Conservation (phyloP, 1,140 invertebrate species). For the Apis cerana region DNA sequence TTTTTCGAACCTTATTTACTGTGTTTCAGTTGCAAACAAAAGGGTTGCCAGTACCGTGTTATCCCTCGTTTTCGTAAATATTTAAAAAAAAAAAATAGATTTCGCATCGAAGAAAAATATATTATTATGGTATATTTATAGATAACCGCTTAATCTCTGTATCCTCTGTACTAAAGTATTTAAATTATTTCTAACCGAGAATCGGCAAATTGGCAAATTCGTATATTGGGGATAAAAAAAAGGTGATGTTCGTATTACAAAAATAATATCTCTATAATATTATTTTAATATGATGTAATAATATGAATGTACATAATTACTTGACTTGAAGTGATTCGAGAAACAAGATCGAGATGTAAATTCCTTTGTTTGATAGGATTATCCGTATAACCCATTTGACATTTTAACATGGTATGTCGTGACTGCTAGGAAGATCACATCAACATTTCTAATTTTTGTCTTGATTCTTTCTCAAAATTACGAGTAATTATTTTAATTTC, state of each 20-base stretch:
- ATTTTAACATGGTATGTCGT: conserved; percentile 15
- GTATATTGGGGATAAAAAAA: too few species aligned
- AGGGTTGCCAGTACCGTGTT: background rate
- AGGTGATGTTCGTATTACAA: background rate
- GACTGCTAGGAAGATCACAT: background rate
- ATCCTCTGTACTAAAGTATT: too few species aligned
- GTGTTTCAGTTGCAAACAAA: conserved; percentile 22
- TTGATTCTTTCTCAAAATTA: conserved; percentile 35
- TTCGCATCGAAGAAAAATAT: background rate
- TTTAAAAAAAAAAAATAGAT: background rate
- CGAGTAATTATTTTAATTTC: background rate
- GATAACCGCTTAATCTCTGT: background rate
- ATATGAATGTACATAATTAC: background rate
- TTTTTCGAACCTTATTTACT: conserved; percentile 37
- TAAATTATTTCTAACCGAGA: too few species aligned
- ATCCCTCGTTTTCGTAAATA: background rate
- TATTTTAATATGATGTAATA: background rate
- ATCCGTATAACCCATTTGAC: conserved; percentile 4
- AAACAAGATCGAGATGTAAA: background rate
- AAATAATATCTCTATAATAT: background rate
- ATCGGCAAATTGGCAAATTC: too few species aligned
- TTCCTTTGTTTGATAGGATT: conserved; percentile 33
- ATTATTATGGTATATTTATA: background rate
- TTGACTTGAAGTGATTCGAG: conserved; percentile 6
- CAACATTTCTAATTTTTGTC: background rate